Base-by-base conservation (phyloP, 2,888 invertebrate genomes). In the Leucophenga montana region DNA sequence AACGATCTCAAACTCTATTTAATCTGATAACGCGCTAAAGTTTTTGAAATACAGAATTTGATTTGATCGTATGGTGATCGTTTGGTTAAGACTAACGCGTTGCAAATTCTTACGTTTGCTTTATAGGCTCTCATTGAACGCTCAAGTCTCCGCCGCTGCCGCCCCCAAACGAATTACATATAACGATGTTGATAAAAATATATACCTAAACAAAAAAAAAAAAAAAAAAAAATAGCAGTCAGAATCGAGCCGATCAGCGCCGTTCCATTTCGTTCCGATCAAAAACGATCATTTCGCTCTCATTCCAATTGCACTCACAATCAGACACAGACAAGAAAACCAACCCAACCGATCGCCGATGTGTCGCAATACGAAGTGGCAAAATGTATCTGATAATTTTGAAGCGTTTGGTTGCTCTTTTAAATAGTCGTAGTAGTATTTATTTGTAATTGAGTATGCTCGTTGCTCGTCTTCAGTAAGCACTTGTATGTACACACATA, bases 1-100 rank as follows among this genome's bases (percentile, higher is more conserved):
- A 69, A 31, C 14, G 33, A 33, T 33, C 8, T 33, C 8, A 62
- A 33, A 66, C 22, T 53, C 53, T 67, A 73, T 67, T 70, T 73
- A 73, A 66, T 46, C 48, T 54, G 46, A 53, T 22, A 16, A 18
- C 50, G 53, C 20, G 31, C 4, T 44, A 46, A 75, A n/a, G n/a
- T 73, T 73, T 71, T 8, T 71, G 68, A 56, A 68, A 73, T 68
- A 71, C n/a, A 73, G 67, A 68, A 73, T 71, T 67, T 66, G 62
- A 66, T 33, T n/a, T 61, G 48, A 22, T 16, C 54, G 33, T 39
- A 1, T 39, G 3, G 1, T 39, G 39, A 39, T 39, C 68, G 67
- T 74, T 79, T 74, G 70, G 78, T 68, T 67, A 75, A 79, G 79
- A 81, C 81, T 81, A 81, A 81, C 71, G 5, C 78, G 78, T 68